Base-by-base conservation (phyloP, 2,113 vertebrate genomes). In the Mustelus asterias region DNA sequence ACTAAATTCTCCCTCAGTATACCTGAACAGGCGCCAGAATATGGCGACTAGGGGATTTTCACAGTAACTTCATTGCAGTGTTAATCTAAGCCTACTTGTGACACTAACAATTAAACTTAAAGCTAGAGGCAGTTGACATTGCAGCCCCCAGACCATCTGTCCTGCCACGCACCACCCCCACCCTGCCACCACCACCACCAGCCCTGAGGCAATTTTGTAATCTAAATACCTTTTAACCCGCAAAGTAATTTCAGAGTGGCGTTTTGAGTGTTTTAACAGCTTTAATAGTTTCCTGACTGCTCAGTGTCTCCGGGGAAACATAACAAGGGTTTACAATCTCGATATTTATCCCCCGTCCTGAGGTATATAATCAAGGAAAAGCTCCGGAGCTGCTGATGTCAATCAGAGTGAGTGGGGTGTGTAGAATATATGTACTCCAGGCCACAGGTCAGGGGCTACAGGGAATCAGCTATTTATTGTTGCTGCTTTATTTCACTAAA, bases 361-460 rank as follows among this genome's bases (percentile, higher is more conserved):
- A 96, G 96, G 97, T 97, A 96, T 96, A 96, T 96, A 96, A 95
- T 96, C 96, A 96, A 96, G 96, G 96, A 58, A 67, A 94, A 86
- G 13, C 80, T n/a, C 41, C 65, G 69, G 26, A 44, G 37, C 5
- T 5, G 33, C 58, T 67, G 16, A 94, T 94, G 90, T 63, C 90
- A 94, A 67, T 67, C 63, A 97, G 96, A 93, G 96, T 97, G 97
- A 97, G 96, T 86, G 16, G 58, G 96, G 96, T 96, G 97, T 96
- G 97, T 94, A 96, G 93, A 96, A 96, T 97, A 97, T 98, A 98
- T 97, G 97, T 98, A 97, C 97, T 96, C 96, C 8, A 60, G 96
- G 97, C 97, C 97, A 97, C 96, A 97, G 97, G 97, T 97, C 97
- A 96, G 94, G 70, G 96, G 11, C 65, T 48, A 44, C 37, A 48